phyloP scores from a whole-genome alignment of 2,113 vertebrate genomes.

The Odocoileus hemionus region DNA sequence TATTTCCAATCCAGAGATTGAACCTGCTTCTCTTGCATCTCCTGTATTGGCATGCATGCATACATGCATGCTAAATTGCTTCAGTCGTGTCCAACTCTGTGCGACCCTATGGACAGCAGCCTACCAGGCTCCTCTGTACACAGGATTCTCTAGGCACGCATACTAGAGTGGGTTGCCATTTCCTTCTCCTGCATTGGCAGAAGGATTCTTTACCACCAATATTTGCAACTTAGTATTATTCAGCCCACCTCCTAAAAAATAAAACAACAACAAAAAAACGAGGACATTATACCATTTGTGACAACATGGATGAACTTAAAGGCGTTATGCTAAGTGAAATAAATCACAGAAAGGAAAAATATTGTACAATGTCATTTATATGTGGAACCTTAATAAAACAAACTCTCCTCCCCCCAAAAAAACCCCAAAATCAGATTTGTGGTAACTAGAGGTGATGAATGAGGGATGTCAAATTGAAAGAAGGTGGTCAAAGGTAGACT shows the following conservation, averaged over 20 bases:
- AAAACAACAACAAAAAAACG: not conserved
- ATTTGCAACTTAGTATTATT: not conserved
- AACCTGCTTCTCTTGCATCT: not conserved
- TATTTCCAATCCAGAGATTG: not conserved
- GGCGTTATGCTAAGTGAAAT: not conserved
- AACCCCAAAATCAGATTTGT: not conserved
- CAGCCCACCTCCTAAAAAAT: not conserved
- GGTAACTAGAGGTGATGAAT: not conserved
- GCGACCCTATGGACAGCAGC: not conserved
- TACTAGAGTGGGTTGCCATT: not conserved
- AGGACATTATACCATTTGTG: not conserved
- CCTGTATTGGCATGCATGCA: not conserved
- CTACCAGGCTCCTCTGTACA: not conserved
- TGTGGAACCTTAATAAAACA: not conserved
- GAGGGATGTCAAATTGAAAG: not conserved
- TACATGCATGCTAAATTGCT: not conserved
- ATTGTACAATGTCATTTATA: not conserved
- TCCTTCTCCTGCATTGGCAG: not conserved
- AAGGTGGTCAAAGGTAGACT: not conserved
- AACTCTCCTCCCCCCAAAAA: not conserved
- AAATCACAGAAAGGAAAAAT: not conserved
- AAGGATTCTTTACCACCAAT: not conserved
- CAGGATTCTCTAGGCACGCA: not conserved
- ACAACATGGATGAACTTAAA: not conserved
- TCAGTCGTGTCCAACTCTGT: not conserved